Conservation (phyloP, 2,113 vertebrate genomes). For the Podarcis muralis region DNA sequence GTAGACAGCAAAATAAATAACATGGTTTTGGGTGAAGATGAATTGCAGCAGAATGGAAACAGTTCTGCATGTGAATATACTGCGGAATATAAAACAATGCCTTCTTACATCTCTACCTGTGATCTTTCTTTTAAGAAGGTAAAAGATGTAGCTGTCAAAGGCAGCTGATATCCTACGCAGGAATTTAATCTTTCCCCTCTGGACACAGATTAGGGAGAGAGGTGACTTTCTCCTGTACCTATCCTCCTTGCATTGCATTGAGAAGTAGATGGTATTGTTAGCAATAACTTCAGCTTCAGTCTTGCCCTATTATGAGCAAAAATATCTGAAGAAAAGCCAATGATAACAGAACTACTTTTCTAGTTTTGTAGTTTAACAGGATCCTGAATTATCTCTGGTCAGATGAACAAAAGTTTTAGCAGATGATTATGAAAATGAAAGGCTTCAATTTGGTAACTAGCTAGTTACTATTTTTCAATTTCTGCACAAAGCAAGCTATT, state of each 20-base stretch:
- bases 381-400: constrained; percentile 7
- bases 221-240: not conserved
- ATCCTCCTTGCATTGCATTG: not conserved
- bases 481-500: constrained; percentile 10
- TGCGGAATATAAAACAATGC: too few species aligned
- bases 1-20: too few species aligned
- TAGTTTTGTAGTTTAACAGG: not conserved
- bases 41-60: too few species aligned
- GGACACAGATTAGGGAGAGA: not conserved
- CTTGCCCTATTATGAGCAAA: not conserved
- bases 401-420: constrained; percentile 2
- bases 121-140: not conserved
- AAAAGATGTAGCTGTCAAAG: not conserved
- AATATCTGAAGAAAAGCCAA: not conserved
- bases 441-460: constrained; percentile 37
- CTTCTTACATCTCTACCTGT: too few species aligned
- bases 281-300: not conserved
- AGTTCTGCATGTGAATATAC: too few species aligned
- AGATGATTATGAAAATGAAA: not conserved
- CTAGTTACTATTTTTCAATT: constrained; percentile 45
- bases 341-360: not conserved
- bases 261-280: not conserved
- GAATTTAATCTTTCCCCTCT: not conserved
- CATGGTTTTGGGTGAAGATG: too few species aligned
- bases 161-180: not conserved